These are phyloP conservation scores for Polypedilum vanderplanki DNA, from an alignment of 1,140 invertebrate genomes.

Conservation along the genomic window DNA sequence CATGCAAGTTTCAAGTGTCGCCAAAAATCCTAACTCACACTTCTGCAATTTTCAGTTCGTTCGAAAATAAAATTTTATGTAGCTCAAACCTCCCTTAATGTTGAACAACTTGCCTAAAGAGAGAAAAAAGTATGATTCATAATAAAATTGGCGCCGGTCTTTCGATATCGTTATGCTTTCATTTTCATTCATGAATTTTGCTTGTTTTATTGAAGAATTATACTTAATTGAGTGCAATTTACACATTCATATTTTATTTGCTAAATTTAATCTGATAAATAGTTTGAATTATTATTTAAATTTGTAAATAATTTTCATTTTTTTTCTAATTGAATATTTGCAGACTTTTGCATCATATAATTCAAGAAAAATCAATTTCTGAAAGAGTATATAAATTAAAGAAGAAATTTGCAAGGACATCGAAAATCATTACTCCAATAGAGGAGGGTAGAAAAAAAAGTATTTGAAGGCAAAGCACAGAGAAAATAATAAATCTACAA, in stretches of 20 bases:
- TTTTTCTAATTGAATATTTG: background rate
- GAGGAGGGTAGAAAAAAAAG: background rate
- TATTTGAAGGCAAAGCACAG: background rate
- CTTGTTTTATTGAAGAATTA: background rate
- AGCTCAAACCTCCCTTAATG: background rate
- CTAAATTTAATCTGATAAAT: background rate
- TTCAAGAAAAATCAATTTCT: too few species aligned
- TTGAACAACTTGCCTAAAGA: background rate
- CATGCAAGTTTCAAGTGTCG: background rate
- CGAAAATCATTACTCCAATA: background rate
- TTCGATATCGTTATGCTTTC: slow-evolving; percentile 1
- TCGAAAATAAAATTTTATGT: background rate
- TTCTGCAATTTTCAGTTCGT: background rate
- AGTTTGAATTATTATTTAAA: background rate
- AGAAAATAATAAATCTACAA: slow-evolving; percentile 38
- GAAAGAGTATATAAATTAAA: too few species aligned
- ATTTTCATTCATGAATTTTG: slow-evolving; percentile 17
- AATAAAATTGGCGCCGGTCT: slow-evolving; percentile 16
- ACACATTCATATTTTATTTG: too few species aligned
- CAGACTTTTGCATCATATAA: background rate
- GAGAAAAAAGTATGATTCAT: slow-evolving; percentile 22
- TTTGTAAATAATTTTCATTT: background rate
- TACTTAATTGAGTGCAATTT: too few species aligned
- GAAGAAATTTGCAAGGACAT: background rate
- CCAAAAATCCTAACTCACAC: slow-evolving; percentile 22